These are phyloP conservation scores for Taenioides sp. DNA, from an alignment of 2,797 vertebrate species.

Conservation along the genomic window DNA sequence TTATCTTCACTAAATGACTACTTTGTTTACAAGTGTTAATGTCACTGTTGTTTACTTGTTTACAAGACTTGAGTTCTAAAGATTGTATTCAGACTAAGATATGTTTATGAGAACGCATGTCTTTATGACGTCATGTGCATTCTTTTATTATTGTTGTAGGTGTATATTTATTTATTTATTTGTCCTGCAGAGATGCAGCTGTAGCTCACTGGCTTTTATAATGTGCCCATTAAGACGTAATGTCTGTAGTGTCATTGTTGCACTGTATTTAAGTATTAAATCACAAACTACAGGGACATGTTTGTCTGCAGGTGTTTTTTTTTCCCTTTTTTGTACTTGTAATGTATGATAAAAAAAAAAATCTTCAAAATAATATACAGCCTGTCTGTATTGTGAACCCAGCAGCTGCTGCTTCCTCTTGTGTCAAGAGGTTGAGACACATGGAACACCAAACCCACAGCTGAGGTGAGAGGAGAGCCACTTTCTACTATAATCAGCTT, in stretches of 20 bases:
- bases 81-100: constrained; percentile 58
- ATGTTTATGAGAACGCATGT: constrained; percentile 58
- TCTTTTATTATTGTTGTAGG: constrained; percentile 31
- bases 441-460: neutral
- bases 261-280: constrained; percentile 78
- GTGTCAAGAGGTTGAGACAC: neutral
- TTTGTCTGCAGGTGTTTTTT: neutral
- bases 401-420: neutral
- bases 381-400: neutral
- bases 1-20: constrained; percentile 30
- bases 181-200: constrained; percentile 51
- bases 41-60: constrained; percentile 56
- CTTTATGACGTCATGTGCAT: constrained; percentile 49
- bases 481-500: neutral
- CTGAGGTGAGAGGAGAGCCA: neutral
- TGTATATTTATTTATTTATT: constrained; percentile 46
- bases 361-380: too few relatives aligned
- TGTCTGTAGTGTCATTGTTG: constrained; percentile 68
- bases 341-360: neutral
- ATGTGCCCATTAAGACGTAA: constrained; percentile 60
- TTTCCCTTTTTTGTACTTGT: neutral
- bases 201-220: constrained; percentile 59
- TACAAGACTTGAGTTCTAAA: constrained; percentile 60
- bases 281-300: constrained; percentile 31
- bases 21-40: constrained; percentile 56